Evolutionary conservation across 2,888 invertebrate species (phyloP).

Genomic region (Leptarthrus brevirostris): DNA sequence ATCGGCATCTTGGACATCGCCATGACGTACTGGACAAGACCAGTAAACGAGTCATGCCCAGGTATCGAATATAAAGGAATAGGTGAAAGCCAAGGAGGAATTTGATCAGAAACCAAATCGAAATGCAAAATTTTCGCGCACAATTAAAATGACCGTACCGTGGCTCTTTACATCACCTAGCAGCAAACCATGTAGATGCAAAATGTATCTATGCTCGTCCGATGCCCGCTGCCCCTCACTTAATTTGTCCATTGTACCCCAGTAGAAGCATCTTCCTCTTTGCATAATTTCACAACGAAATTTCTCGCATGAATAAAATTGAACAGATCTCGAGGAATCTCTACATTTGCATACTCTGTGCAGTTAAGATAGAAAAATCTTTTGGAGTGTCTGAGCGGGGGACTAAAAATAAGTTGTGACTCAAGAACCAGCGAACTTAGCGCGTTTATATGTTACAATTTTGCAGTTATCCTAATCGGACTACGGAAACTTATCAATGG

Average conservation of each 20-base stretch:
- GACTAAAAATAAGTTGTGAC: no score
- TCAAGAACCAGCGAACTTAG: no score
- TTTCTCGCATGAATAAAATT: constrained; percentile 45
- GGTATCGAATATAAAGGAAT: constrained; percentile 13
- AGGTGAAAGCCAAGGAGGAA: constrained; percentile 31
- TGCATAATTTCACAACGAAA: constrained; percentile 46
- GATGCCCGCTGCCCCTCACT: background rate
- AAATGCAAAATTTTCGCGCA: constrained; percentile 11
- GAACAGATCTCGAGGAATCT: constrained; percentile 36
- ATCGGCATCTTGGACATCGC: constrained; percentile 25
- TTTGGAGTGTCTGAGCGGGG: no score
- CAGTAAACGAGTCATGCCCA: constrained; percentile 16
- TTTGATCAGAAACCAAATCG: constrained; percentile 6
- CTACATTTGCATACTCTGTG: constrained; percentile 35
- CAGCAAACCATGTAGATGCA: no score
- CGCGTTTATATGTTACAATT: no score
- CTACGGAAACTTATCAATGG: no score
- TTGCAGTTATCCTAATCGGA: no score
- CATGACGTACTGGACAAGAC: constrained; percentile 18
- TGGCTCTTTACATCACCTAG: constrained; percentile 2
- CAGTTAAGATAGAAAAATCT: background rate
- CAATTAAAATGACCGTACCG: constrained; percentile 8
- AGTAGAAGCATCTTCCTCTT: constrained; percentile 38
- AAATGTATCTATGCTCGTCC: background rate
- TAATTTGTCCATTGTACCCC: constrained; percentile 31